Evolutionary conservation across 2,797 vertebrate genomes (phyloP).

Genomic region (Natrix natrix): DNA sequence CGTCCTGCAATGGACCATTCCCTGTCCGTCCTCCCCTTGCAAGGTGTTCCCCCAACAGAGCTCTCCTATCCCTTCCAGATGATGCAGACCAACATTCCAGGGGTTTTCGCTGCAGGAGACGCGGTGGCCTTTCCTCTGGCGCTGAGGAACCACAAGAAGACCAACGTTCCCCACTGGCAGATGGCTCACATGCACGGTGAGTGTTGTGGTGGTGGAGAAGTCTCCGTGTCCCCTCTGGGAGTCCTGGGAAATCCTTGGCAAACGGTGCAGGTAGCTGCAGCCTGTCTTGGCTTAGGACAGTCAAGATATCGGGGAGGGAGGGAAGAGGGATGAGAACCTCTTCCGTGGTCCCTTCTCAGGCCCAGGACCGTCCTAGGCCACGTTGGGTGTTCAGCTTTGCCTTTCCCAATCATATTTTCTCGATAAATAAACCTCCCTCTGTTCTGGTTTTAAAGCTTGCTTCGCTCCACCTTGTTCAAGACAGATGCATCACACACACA

Average conservation of each 20-base stretch:
- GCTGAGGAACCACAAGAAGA: conserved; percentile 91
- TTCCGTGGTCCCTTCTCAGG: too few species aligned
- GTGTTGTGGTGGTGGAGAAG: conserved; percentile 24
- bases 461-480: neutral
- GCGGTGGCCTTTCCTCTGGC: conserved; percentile 87
- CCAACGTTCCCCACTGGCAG: conserved; percentile 98
- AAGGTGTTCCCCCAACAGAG: neutral
- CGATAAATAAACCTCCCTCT: neutral
- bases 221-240: neutral
- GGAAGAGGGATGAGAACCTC: too few species aligned
- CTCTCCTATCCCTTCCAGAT: conserved; percentile 70
- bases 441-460: neutral
- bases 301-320: too few species aligned
- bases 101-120: conserved; percentile 92
- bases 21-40: neutral
- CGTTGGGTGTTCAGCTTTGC: too few species aligned
- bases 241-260: neutral
- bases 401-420: neutral
- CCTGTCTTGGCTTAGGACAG: too few species aligned
- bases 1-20: neutral
- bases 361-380: too few species aligned
- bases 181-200: conserved; percentile 97
- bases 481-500: too few species aligned
- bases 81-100: conserved; percentile 93
- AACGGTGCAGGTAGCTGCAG: too few species aligned